Conservation (phyloP, 2,888 invertebrate genomes). For the Meloe dianella region DNA sequence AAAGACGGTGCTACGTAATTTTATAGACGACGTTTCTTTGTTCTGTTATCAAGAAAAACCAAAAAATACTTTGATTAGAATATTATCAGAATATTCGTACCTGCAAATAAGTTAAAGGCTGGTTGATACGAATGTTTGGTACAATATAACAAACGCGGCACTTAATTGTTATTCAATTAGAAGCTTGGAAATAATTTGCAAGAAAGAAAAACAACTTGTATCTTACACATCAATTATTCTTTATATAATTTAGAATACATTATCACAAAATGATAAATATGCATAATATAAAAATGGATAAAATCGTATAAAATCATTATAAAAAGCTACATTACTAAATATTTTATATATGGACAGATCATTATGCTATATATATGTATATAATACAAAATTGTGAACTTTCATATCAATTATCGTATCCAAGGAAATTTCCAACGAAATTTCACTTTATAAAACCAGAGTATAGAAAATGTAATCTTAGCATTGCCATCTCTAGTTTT, state of each 20-base stretch:
- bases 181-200: not conserved
- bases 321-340: conserved; percentile 56
- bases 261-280: conserved; percentile 58
- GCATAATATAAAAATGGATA: conserved; percentile 56
- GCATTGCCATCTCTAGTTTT: not conserved
- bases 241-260: conserved; percentile 55
- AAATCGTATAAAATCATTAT: conserved; percentile 57
- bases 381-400: conserved; percentile 21
- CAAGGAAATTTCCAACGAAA: too few relatives aligned
- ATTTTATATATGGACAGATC: conserved; percentile 52
- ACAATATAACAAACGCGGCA: too few relatives aligned
- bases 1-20: too few relatives aligned
- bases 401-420: conserved; percentile 32
- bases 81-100: too few relatives aligned
- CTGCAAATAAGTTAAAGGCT: too few relatives aligned
- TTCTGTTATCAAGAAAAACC: too few relatives aligned
- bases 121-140: too few relatives aligned
- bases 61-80: too few relatives aligned
- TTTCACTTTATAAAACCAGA: not conserved
- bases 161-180: too few relatives aligned
- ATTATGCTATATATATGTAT: conserved; percentile 36
- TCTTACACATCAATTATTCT: conserved; percentile 1
- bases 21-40: too few relatives aligned
- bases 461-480: not conserved
- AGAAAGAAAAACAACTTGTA: not conserved